Evolutionary conservation across 2,797 vertebrate genomes (phyloP), one percentile per base, ranked within the genome.

Genomic region (Acanthurus leucopareius): DNA sequence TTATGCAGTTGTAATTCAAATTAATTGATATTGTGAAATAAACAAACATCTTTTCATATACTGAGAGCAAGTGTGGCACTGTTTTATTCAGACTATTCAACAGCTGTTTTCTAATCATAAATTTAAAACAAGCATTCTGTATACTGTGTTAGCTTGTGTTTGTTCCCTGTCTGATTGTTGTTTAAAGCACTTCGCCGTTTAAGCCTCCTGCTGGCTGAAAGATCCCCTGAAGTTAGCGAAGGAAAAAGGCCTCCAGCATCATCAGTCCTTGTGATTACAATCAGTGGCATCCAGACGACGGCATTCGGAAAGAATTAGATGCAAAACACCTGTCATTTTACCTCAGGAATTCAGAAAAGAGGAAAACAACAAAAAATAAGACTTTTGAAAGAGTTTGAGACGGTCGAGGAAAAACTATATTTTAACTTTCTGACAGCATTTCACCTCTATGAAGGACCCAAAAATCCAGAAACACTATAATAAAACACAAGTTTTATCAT

Each of bases 191-290:
- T 90, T 89, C 78, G 76, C 69, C 72, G 35, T 86, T 78, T 64
- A 63, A 84, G 70, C 80, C 84, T 84, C 93, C 93, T 90, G 91
- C 91, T 91, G 92, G 73, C 69, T 83, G 75, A 90, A 89, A 87
- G 79, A 90, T 88, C 88, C 91, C 90, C 91, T 51, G 85, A 92
- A 92, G 91, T 91, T 90, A 80, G 72, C 53, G 84, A 85, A 82
- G 89, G 85, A 77, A 87, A 81, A 91, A 84, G 86, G 85, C 86
- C 87, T 83, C 88, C 81, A 82, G 89, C 91, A 63, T 91, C 92
- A 84, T 90, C 91, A 87, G 90, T 79, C 86, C 86, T 82, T 81
- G 88, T 94, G 94, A 95, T 95, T 94, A 91, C 92, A 94, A 94
- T 94, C 94, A 93, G 91, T 40, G 73, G 85, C 90, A 90, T 83